Percentiles rank a stretch among this genome's conserved stretches.
phyloP scores from a whole-genome alignment of 2,113 vertebrate genomes.

The Synodontis membranacea region DNA sequence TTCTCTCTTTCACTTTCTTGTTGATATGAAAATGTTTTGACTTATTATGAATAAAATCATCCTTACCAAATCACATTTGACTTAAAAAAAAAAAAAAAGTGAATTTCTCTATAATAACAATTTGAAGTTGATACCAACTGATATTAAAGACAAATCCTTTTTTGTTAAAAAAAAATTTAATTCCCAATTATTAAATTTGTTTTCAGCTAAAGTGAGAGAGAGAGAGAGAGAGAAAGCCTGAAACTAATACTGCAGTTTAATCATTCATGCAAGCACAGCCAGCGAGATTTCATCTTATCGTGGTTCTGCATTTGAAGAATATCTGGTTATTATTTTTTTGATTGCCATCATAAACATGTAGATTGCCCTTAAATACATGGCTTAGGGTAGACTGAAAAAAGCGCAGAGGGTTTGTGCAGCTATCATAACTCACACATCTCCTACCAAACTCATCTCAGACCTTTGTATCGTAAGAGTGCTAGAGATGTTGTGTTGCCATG shows the following conservation, averaged over 20 bases:
- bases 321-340: slow-evolving; percentile 22
- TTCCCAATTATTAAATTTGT: slow-evolving; percentile 19
- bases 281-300: slow-evolving; percentile 33
- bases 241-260: slow-evolving; percentile 43
- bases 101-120: background rate
- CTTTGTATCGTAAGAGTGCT: background rate
- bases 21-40: slow-evolving; percentile 20
- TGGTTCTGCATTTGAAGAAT: slow-evolving; percentile 34
- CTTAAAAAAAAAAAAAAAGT: slow-evolving; percentile 23
- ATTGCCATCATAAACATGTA: slow-evolving; percentile 54
- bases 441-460: background rate
- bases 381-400: slow-evolving; percentile 62
- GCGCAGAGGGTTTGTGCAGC: slow-evolving; percentile 41
- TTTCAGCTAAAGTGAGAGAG: slow-evolving; percentile 47
- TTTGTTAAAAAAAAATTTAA: slow-evolving; percentile 30
- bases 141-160: slow-evolving; percentile 36
- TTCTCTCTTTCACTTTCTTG: slow-evolving; percentile 45
- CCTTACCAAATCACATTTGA: slow-evolving; percentile 23
- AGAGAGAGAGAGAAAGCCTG: slow-evolving; percentile 53
- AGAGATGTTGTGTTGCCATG: slow-evolving; percentile 30
- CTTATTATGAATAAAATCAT: background rate
- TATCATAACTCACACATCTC: slow-evolving; percentile 35
- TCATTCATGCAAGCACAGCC: slow-evolving; percentile 50
- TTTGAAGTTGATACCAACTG: slow-evolving; percentile 15
- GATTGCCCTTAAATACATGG: slow-evolving; percentile 68